A percentile compares a stretch with the other conserved stretches of the same genome.
Evolutionary conservation across 30 jellyfish, hydroid and myxozoan species (phyloP).

Genomic region (Hydra vulgaris): DNA sequence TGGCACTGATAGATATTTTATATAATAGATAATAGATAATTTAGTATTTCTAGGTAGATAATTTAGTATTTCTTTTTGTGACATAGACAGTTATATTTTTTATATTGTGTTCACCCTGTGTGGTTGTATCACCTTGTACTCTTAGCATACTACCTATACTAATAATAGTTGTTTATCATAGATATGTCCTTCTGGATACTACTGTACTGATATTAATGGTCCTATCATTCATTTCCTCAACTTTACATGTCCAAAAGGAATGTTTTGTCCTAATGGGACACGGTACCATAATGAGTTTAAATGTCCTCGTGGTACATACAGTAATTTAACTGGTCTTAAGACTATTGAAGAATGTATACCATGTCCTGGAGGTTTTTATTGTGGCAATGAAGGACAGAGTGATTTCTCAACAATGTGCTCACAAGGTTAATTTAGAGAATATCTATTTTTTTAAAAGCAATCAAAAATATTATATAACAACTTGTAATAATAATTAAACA

Average conservation of each 20-base stretch:
- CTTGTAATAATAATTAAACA: no score
- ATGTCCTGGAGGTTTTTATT: constrained; percentile 87
- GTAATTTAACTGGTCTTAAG: constrained; percentile 62
- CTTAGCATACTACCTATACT: no score
- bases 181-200: constrained; percentile 95
- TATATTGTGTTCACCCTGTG: no score
- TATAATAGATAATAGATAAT: no score
- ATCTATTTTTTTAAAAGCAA: no score
- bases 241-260: constrained; percentile 79
- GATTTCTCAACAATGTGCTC: constrained; percentile 61
- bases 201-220: constrained; percentile 57
- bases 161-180: neutral
- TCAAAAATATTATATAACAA: no score
- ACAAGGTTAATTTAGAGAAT: constrained; percentile 40
- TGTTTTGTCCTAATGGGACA: constrained; percentile 87
- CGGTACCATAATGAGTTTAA: constrained; percentile 53
- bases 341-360: constrained; percentile 66
- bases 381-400: constrained; percentile 77
- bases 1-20: no score
- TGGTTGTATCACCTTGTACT: no score
- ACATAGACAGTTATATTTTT: no score
- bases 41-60: no score
- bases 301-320: constrained; percentile 96
- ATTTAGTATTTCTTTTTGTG: no score
- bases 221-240: constrained; percentile 50